Evolutionary conservation across 1,140 invertebrate species (phyloP), one percentile per base, ranked within the genome.

Genomic region (Apis mellifera): DNA sequence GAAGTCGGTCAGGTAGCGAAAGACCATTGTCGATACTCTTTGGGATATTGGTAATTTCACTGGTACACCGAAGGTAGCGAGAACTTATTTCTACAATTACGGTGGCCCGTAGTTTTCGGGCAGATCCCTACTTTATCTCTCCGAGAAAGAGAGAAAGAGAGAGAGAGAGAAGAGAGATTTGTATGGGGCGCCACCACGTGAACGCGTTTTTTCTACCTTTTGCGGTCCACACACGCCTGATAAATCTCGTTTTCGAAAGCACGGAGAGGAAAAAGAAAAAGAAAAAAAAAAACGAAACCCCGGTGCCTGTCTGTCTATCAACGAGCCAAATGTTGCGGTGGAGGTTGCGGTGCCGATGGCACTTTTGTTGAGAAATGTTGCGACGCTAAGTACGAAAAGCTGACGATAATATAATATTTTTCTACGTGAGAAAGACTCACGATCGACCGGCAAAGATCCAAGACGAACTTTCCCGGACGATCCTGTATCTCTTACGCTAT

Each of bases 31-130:
- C 42, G 69, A 88, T 8, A 70, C 85, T 8, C 65, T 88, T 17
- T 85, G 85, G 71, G 87, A 89, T 59, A 73, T 91, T 75, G 81
- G 80, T 72, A 92, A 92, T 78, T 91, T 92, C 21, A 90, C 86
- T 54, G 91, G 87, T 48, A 90, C 88, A 2, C 87, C 89, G 7
- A 92, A 83, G 65, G 86, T 90, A 17, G 91, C 90, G 17, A 92
- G 86, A 79, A 93, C 92, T 52, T 92, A 92, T 86, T 93, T 93
- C 85, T 92, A 93, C 48, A 93, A 91, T 71, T 91, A 88, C 66
- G 84, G 82, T 59, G 77, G 74, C 9, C 70, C 87, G 60, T 89
- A 76, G 69, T 66, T 32, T 60, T n/a, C n/a, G n/a, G n/a, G n/a
- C n/a, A n/a, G n/a, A n/a, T n/a, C n/a, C n/a, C n/a, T n/a, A n/a